Evolutionary conservation across 2,797 vertebrate genomes (phyloP), one percentile per base, ranked within the genome.

Genomic region (Euthynnus affinis): DNA sequence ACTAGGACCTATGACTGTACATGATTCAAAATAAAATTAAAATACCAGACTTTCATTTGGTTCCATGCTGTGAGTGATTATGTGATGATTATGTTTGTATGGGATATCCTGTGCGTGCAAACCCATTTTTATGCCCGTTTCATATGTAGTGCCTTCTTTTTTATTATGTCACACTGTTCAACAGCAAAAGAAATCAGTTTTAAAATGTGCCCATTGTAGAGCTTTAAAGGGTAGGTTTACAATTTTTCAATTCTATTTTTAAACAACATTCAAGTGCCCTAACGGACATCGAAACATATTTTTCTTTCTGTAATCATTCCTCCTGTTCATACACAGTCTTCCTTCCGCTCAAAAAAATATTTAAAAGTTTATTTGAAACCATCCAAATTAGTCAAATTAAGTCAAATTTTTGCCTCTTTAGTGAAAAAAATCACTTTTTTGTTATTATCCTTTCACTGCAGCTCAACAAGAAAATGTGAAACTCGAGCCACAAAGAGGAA

Each of bases 71-170:
- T 25, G 48, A 44, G 44, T 20, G 13, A 34, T 27, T 18, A 51
- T 46, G 3, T 27, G 25, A 44, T 71, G 44, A 59, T 64, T 32
- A 66, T 12, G 15, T 74, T 74, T 40, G 14, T 29, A 10, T 10
- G 3, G 3, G 48, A 42, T 18, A 55, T 69, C 9, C 7, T 61
- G 52, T 61, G 15, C 6, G 9, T 52, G 15, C 15, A 66, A 59
- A 14, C 10, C 37, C 48, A 13, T 40, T 42, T 46, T 20, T 3
- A 9, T 7, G 46, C 10, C 62, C 13, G 13, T 61, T n/a, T 48
- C 17, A 7, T 40, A 55, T 13, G 17, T 22, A 40, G 37, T 10
- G 7, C 15, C 17, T 2, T n/a, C 20, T 10, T 62, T 12, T 79
- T 57, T 44, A 34, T 48, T 3, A 15, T 14, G 13, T 42, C 40